Evolutionary conservation across 2,113 vertebrate genomes (phyloP).

Genomic region (Pelodiscus sinensis): DNA sequence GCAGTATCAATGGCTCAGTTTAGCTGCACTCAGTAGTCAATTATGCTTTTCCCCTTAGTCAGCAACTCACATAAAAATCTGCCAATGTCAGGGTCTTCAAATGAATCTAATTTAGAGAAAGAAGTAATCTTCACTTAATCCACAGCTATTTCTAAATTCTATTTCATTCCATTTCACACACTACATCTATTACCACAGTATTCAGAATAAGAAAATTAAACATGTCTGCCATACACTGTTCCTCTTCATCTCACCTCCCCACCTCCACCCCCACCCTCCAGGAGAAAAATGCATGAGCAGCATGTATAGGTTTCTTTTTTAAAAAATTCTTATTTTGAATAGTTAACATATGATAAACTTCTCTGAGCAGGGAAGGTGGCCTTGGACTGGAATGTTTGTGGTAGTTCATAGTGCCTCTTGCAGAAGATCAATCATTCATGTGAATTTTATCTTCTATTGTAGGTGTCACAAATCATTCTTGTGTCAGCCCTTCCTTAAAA

Average conservation of each 20-base stretch:
- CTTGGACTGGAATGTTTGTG: not conserved
- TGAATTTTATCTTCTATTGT: not conserved
- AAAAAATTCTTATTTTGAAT: not conserved
- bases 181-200: not conserved
- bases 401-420: not conserved
- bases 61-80: not conserved
- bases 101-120: not conserved
- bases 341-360: not conserved
- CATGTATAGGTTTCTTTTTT: not conserved
- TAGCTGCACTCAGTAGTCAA: not conserved
- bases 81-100: not conserved
- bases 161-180: not conserved
- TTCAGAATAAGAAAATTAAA: not conserved
- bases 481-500: not conserved
- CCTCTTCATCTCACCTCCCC: not conserved
- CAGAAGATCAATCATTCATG: not conserved
- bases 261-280: not conserved
- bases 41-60: not conserved
- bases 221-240: rapidly evolving
- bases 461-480: not conserved
- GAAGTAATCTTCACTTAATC: not conserved
- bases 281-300: not conserved
- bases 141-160: not conserved
- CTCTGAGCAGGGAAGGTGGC: not conserved
- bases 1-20: not conserved